Evolutionary conservation across 1,140 invertebrate species (phyloP).

Genomic region (Eriocheir sinensis): DNA sequence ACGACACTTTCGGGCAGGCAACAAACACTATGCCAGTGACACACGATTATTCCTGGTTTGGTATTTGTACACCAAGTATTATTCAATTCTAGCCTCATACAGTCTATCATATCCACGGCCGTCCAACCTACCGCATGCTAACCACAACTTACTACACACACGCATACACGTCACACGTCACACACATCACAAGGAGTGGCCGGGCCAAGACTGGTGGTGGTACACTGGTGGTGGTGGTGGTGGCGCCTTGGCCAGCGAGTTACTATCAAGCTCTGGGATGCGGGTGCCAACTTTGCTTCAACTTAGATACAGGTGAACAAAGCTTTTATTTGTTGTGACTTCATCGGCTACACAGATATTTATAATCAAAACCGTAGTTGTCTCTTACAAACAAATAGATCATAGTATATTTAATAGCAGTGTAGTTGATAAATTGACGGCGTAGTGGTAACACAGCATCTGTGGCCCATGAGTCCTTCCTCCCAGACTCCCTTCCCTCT

Average conservation of each 20-base stretch:
- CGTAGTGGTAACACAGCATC: background rate
- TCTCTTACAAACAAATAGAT: background rate
- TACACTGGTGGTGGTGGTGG: no score
- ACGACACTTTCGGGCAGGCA: conserved; percentile 7
- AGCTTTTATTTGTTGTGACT: no score
- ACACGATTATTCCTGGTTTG: no score
- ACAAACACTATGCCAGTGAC: background rate
- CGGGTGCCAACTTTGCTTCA: background rate
- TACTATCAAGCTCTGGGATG: background rate
- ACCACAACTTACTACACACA: background rate
- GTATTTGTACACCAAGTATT: no score
- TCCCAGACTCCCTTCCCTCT: background rate
- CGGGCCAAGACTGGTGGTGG: background rate
- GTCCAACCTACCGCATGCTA: no score
- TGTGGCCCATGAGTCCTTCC: background rate
- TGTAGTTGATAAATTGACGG: no score
- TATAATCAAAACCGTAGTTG: no score
- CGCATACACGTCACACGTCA: background rate
- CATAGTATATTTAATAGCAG: no score
- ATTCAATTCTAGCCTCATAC: no score
- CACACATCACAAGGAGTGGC: background rate
- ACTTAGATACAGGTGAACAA: no score
- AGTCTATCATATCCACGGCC: no score
- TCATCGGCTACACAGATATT: no score
- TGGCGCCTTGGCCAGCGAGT: background rate